Evolutionary conservation across 2,113 vertebrate species (phyloP).

Genomic region (Heliornis fulica): DNA sequence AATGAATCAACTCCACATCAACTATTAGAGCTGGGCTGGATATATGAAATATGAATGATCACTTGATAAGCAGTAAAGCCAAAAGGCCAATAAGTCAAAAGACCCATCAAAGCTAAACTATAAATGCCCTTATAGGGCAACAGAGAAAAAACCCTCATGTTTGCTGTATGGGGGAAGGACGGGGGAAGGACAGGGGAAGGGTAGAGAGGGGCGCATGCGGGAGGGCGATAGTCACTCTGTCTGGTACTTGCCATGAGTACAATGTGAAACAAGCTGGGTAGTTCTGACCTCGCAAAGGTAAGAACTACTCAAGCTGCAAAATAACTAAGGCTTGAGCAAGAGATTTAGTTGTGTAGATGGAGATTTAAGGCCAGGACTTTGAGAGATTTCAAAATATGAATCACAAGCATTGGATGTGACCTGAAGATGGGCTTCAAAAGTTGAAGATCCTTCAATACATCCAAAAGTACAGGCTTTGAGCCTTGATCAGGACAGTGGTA

Average conservation of each 20-base stretch:
- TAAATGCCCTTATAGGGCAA: neutral
- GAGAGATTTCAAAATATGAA: neutral
- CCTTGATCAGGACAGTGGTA: neutral
- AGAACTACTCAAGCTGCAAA: neutral
- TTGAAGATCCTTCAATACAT: neutral
- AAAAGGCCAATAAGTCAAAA: conserved; percentile 26
- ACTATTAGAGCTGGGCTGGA: neutral
- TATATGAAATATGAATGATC: neutral
- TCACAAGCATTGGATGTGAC: neutral
- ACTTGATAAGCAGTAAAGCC: neutral
- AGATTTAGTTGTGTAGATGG: neutral
- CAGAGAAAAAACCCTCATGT: neutral
- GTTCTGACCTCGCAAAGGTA: neutral
- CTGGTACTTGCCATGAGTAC: neutral
- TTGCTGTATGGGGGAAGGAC: neutral
- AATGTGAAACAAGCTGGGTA: accelerated
- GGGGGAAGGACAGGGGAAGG: neutral
- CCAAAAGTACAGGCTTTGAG: neutral
- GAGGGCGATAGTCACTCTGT: neutral
- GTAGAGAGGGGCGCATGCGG: neutral
- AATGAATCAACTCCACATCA: neutral
- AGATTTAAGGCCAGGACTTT: neutral
- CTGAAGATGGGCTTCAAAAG: neutral
- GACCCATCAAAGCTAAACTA: neutral
- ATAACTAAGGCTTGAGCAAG: neutral